These are phyloP conservation scores for Aphyosemion australe DNA, from an alignment of 2,113 vertebrate species.

Conservation along the genomic window DNA sequence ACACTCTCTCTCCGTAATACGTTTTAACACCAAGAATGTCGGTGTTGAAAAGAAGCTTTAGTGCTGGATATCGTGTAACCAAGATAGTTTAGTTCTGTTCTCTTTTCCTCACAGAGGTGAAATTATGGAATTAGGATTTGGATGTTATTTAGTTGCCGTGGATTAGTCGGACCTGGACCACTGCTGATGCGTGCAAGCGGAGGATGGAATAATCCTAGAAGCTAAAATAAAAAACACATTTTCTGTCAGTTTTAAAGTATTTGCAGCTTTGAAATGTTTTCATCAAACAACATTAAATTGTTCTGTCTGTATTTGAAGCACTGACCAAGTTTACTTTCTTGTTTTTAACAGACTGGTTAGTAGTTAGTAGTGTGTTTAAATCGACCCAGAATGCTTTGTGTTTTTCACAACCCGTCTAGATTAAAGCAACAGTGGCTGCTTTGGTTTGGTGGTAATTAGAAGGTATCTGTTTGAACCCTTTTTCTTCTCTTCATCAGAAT, in stretches of 20 bases:
- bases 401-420: constrained; percentile 18
- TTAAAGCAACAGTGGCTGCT: constrained; percentile 37
- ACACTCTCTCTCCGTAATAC: background rate
- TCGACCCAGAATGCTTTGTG: background rate
- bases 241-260: constrained; percentile 2
- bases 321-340: too few relatives aligned
- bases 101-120: background rate
- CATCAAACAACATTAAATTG: background rate
- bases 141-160: constrained; percentile 16
- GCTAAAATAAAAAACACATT: background rate
- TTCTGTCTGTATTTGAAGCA: background rate
- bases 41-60: background rate
- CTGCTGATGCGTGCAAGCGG: constrained; percentile 32
- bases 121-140: background rate
- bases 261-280: background rate
- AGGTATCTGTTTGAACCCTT: constrained; percentile 2
- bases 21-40: too few relatives aligned
- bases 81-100: background rate
- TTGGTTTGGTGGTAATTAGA: constrained; percentile 27
- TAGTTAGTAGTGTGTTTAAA: too few relatives aligned
- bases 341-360: too few relatives aligned
- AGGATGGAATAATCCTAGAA: constrained; percentile 34
- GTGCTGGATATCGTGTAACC: background rate
- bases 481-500: constrained; percentile 18
- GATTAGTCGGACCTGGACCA: constrained; percentile 45